Conservation (phyloP, 2,888 invertebrate genomes). For the Empis livida region DNA sequence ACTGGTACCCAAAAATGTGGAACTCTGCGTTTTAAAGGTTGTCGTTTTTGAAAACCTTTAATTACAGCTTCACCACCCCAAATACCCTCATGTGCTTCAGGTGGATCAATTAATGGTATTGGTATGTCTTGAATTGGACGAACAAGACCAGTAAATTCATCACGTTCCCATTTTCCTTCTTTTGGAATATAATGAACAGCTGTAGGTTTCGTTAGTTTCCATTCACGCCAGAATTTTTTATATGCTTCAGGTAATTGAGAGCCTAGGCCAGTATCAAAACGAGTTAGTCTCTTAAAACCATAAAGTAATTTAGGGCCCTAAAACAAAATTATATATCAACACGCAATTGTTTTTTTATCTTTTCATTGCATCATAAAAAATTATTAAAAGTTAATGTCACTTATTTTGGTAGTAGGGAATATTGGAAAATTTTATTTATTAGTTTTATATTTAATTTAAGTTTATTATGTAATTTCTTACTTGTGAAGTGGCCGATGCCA, state of each 20-base stretch:
- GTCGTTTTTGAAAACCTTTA: slow-evolving; percentile 67
- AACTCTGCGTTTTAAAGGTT: slow-evolving; percentile 46
- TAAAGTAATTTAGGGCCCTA: slow-evolving; percentile 30
- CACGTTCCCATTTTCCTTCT: slow-evolving; percentile 56
- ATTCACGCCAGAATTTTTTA: slow-evolving; percentile 75
- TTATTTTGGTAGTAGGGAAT: too few relatives aligned
- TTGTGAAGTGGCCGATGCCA: background rate
- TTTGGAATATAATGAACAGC: slow-evolving; percentile 59
- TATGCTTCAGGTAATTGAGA: slow-evolving; percentile 63
- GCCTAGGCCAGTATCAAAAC: slow-evolving; percentile 54
- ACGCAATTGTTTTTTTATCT: background rate
- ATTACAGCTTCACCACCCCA: slow-evolving; percentile 97
- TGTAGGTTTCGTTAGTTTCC: slow-evolving; percentile 53
- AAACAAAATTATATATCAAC: too few relatives aligned
- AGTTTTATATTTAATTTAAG: too few relatives aligned
- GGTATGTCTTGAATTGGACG: slow-evolving; percentile 61
- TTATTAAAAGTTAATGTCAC: background rate
- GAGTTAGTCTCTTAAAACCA: slow-evolving; percentile 39
- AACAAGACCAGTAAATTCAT: slow-evolving; percentile 60
- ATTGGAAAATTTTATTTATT: too few relatives aligned
- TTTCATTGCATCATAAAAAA: background rate
- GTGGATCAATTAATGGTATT: slow-evolving; percentile 62
- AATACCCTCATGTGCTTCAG: slow-evolving; percentile 69
- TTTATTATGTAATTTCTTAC: background rate
- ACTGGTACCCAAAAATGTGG: slow-evolving; percentile 83